Conservation (phyloP, 2,113 vertebrate genomes). For the Zosterops hypoxanthus region DNA sequence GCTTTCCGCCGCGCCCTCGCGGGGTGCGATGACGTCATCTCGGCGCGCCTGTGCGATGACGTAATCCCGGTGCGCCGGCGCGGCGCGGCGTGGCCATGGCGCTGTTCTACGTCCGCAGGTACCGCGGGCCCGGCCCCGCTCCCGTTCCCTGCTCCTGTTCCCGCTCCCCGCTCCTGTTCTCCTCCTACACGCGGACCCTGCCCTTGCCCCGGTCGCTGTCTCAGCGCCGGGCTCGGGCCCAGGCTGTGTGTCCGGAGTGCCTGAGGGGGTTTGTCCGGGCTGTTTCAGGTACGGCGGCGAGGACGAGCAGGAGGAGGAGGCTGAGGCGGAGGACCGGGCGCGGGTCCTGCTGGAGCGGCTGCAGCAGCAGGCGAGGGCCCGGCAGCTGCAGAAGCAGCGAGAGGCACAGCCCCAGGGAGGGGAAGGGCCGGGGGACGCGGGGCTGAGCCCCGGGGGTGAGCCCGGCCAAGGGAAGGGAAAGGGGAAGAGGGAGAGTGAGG, state of each 20-base stretch:
- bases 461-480: not conserved
- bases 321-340: constrained; percentile 50
- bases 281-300: constrained; percentile 79
- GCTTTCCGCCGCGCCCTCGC: not conserved
- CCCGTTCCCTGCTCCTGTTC: too few species aligned
- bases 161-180: too few species aligned
- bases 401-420: not conserved
- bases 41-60: not conserved
- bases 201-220: not conserved
- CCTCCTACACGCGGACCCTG: rapidly evolving
- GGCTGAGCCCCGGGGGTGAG: not conserved
- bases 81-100: constrained; percentile 16
- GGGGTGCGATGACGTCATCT: not conserved
- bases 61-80: not conserved
- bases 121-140: rapidly evolving
- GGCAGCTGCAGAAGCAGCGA: constrained; percentile 69
- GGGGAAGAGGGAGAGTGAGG: not conserved
- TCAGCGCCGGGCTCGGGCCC: not conserved
- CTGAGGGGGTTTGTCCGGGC: not conserved
- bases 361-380: constrained; percentile 79
- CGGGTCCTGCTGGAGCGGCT: constrained; percentile 82
- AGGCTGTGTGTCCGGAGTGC: not conserved
- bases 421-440: not conserved
- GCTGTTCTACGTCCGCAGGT: not conserved
- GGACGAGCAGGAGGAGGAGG: not conserved